These are phyloP conservation scores for Pangasius djambal DNA, from an alignment of 2,797 vertebrate species.

Conservation along the genomic window DNA sequence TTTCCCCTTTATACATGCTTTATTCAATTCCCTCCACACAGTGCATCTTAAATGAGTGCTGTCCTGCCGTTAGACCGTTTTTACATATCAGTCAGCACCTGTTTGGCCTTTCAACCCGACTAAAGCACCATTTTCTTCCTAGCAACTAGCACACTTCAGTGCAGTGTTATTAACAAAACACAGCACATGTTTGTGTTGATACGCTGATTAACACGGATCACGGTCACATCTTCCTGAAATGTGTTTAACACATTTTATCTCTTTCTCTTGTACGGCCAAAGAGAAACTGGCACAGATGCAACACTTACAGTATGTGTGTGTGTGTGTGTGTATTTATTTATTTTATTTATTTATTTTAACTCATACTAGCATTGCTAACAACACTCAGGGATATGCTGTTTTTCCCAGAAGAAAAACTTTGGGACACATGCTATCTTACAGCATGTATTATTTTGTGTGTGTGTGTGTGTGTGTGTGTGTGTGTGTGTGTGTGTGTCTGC, in stretches of 20 bases:
- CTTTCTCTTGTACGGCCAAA: neutral
- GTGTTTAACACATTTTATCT: constrained; percentile 12
- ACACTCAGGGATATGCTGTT: neutral
- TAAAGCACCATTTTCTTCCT: constrained; percentile 10
- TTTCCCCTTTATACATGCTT: neutral
- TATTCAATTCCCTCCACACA: neutral
- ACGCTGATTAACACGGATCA: neutral
- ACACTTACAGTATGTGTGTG: too few species aligned
- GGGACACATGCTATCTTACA: neutral
- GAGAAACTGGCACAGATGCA: constrained; percentile 9
- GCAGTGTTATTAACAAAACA: neutral
- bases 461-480: neutral
- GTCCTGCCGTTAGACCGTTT: neutral
- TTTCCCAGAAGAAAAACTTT: neutral
- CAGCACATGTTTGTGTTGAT: neutral
- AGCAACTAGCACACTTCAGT: neutral
- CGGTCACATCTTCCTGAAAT: constrained; percentile 25
- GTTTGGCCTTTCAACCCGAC: constrained; percentile 11
- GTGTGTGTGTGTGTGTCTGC: neutral
- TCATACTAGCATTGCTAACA: neutral
- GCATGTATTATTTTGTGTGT: neutral
- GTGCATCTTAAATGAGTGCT: neutral
- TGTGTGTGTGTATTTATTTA: too few species aligned
- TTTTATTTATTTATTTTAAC: too few species aligned
- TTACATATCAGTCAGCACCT: constrained; percentile 37